Evolutionary conservation across 2,797 vertebrate species (phyloP).

Genomic region (Corythornis leucogaster): DNA sequence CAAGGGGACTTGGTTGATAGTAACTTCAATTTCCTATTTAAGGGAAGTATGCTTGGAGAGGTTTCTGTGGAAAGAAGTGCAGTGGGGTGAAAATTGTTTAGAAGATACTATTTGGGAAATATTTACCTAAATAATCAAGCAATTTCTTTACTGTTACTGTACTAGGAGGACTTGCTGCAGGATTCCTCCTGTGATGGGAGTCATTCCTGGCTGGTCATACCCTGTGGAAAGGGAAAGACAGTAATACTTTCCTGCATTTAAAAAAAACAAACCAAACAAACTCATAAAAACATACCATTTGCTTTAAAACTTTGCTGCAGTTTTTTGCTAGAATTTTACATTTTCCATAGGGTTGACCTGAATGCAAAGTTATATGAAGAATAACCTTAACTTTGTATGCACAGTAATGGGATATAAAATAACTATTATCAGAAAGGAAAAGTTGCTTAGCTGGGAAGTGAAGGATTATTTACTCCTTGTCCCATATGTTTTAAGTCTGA

Average conservation of each 20-base stretch:
- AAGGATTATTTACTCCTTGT: slow-evolving; percentile 26
- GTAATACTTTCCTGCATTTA: neutral
- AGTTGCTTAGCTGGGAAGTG: neutral
- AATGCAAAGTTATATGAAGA: neutral
- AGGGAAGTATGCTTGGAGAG: neutral
- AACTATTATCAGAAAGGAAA: slow-evolving; percentile 26
- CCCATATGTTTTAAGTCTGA: neutral
- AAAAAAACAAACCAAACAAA: neutral
- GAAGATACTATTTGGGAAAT: neutral
- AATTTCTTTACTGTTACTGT: neutral
- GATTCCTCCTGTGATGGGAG: neutral
- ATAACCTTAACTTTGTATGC: neutral
- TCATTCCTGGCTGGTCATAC: neutral
- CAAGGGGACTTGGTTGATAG: neutral
- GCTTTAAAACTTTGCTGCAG: neutral
- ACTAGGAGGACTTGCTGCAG: neutral
- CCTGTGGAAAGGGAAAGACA: neutral
- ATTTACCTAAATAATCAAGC: neutral
- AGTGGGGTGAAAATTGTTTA: neutral
- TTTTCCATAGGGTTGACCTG: neutral
- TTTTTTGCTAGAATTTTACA: neutral
- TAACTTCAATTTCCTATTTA: neutral
- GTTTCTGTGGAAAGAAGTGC: neutral
- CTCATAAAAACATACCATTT: neutral
- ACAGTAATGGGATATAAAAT: slow-evolving; percentile 33